Evolutionary conservation across 2,797 vertebrate species (phyloP).

Genomic region (Lithobates pipiens): DNA sequence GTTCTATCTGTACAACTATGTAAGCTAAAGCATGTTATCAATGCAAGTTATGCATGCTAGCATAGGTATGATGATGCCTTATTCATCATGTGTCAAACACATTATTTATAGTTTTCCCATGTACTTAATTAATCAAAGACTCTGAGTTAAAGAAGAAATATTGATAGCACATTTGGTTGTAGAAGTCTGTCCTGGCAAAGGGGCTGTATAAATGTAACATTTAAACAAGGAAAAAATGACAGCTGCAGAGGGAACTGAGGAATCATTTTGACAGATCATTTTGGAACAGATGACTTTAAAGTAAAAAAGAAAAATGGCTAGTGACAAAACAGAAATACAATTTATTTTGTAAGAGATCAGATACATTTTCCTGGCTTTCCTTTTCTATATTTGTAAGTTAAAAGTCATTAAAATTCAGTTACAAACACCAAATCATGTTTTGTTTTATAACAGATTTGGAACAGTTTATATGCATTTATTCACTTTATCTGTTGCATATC

Average conservation of each 20-base stretch:
- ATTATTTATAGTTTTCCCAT: background rate
- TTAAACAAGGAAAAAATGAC: conserved; percentile 40
- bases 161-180: conserved; percentile 19
- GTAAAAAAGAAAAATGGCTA: conserved; percentile 33
- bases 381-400: background rate
- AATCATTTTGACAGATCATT: conserved; percentile 43
- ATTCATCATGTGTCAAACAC: background rate
- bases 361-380: conserved; percentile 15
- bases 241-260: conserved; percentile 31
- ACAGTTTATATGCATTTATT: background rate
- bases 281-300: conserved; percentile 50
- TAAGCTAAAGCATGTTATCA: background rate
- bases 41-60: too few species aligned
- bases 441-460: conserved; percentile 12
- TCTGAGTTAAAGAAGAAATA: background rate
- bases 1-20: background rate
- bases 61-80: too few species aligned
- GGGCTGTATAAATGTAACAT: conserved; percentile 22
- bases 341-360: conserved; percentile 26
- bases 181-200: conserved; percentile 25
- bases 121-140: background rate
- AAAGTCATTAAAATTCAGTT: conserved; percentile 20
- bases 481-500: too few species aligned
- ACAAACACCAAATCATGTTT: conserved; percentile 13
- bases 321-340: conserved; percentile 32